Base-by-base conservation (phyloP, 1,140 invertebrate genomes). In the Pygmarrhopalites habei region DNA sequence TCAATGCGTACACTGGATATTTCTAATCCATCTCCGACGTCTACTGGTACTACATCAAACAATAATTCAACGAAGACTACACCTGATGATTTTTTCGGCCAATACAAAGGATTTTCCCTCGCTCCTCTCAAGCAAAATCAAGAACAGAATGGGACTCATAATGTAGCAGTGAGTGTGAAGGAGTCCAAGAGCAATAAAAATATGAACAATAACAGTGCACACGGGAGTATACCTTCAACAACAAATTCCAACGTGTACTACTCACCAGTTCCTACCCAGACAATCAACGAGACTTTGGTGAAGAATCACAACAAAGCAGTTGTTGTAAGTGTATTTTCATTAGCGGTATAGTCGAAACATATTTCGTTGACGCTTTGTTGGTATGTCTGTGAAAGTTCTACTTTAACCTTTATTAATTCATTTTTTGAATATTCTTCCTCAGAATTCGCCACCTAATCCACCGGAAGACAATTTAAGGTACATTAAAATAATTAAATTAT, bases 41-140 rank as follows among this genome's bases (percentile, higher is more conserved):
- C 79, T 19, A 81, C 79, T 51, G 78, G 79, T 60, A 75, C 79
- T 19, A 81, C 79, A 51, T 78, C 79, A 60, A 75, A 64, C 56
- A 52, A 60, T 39, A 39, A 53, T 35, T 44, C 60, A 39, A 25
- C 32, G 23, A 63, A 41, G 21, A 49, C 43, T 44, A 69, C 83
- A 68, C 78, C 80, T 65, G 82, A 78, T 67, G 81, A 83, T 62
- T 82, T 91, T 70, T 88, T 90, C 71, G 88, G 89, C 0, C 86
- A 90, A 64, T 90, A 89, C 75, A 89, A 89, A 77, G 88, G 88
- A 1, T 91, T 90, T 74, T 85, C 1, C 0, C 77, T 89, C 0
- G 77, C 80, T 28, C 58, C 83, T 82, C 71, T 71, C 14, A 53
- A 41, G 43, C 53, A 63, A 51, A 21, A 14, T 46, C 19, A 7